These are phyloP conservation scores for Cephus sareptanus DNA, from an alignment of 2,888 invertebrate species.

Conservation along the genomic window DNA sequence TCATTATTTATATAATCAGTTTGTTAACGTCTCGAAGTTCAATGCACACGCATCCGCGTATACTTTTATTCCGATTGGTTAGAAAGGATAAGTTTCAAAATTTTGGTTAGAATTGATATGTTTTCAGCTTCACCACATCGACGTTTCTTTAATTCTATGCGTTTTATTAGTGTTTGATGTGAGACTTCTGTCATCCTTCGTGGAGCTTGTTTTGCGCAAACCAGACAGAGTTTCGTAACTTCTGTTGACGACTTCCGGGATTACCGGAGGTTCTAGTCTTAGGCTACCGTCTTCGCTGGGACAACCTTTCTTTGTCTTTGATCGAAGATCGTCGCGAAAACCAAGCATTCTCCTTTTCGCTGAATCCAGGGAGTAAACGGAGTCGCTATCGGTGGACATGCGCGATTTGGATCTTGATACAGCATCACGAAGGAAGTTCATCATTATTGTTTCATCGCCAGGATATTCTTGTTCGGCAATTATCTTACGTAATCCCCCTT, in stretches of 20 bases:
- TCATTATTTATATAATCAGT: background rate
- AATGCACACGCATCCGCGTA: background rate
- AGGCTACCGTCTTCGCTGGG: conserved; percentile 39
- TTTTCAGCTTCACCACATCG: background rate
- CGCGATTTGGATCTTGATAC: conserved; percentile 15
- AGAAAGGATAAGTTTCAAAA: background rate
- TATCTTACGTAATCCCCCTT: background rate
- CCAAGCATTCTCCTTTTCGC: background rate
- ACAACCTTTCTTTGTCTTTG: background rate
- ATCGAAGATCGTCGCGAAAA: background rate
- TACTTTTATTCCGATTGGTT: background rate
- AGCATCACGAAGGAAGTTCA: conserved; percentile 17
- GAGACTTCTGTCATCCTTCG: background rate
- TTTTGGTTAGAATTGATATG: no score
- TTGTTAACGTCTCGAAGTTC: background rate
- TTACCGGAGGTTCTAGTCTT: conserved; percentile 70
- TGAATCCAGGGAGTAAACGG: conserved; percentile 18
- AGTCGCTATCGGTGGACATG: conserved; percentile 19
- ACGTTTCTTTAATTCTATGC: background rate
- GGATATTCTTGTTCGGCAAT: conserved; percentile 1
- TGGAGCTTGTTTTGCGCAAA: conserved; percentile 63
- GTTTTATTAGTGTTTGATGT: conserved; percentile 41
- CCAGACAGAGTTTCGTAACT: conserved; percentile 69
- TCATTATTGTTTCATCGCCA: conserved; percentile 19
- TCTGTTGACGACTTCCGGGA: conserved; percentile 71